phyloP scores from a whole-genome alignment of 2,888 invertebrate species.

The Xylophagus ater region DNA sequence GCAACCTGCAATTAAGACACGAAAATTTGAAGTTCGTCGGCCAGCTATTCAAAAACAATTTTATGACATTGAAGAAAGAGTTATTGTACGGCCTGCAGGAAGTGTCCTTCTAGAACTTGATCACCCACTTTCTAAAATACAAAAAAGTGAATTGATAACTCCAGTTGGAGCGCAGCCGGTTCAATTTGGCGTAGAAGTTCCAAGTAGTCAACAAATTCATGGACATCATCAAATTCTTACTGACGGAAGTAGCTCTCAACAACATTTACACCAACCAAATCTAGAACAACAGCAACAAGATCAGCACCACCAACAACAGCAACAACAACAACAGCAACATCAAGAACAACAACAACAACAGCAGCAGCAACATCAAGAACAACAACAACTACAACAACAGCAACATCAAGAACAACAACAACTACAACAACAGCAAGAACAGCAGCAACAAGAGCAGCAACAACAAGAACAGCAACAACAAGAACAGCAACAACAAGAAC shows the following conservation, averaged over 20 bases:
- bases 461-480: no score
- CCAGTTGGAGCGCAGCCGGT: conserved; percentile 19
- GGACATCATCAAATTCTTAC: conserved; percentile 1
- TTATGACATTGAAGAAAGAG: conserved; percentile 51
- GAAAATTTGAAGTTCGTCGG: conserved; percentile 47
- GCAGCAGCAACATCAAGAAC: conserved; percentile 22
- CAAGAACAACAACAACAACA: conserved; percentile 28
- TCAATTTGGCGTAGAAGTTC: not conserved
- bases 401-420: conserved; percentile 23
- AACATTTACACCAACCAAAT: no score
- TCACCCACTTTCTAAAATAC: conserved; percentile 46
- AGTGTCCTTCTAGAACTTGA: conserved; percentile 49
- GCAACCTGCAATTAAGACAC: conserved; percentile 46
- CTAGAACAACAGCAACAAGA: no score
- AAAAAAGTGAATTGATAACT: conserved; percentile 37
- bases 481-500: no score
- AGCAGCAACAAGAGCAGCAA: no score
- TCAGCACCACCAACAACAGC: conserved; percentile 14
- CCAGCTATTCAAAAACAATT: conserved; percentile 53
- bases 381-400: conserved; percentile 26
- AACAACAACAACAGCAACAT: conserved; percentile 21
- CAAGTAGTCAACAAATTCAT: conserved; percentile 1
- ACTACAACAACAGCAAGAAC: conserved; percentile 12
- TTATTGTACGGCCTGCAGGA: conserved; percentile 48
- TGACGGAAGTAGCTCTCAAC: no score